phyloP scores from a whole-genome alignment of 2,888 invertebrate genomes.

The Tinea semifulvella region DNA sequence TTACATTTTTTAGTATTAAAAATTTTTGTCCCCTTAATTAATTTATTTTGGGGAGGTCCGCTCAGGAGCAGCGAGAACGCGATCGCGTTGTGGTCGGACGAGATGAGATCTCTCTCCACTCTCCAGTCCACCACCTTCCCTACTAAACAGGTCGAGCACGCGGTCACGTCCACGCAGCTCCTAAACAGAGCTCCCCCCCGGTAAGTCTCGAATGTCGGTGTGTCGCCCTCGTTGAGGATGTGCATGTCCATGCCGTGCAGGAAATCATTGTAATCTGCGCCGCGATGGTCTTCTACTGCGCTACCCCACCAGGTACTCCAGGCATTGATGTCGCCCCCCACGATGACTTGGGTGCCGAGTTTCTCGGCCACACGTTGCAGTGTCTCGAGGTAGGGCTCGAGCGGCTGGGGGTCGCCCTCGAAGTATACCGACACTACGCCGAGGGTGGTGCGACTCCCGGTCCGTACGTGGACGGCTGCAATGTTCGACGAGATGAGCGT shows the following conservation, averaged over 20 bases:
- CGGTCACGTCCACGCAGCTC: conserved; percentile 21
- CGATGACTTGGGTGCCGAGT: not conserved
- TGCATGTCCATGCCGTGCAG: conserved; percentile 20
- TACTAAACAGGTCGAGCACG: conserved; percentile 17
- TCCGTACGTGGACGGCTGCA: conserved; percentile 18
- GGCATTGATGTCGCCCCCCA: conserved; percentile 17
- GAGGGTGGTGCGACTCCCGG: conserved; percentile 15
- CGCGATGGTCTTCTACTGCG: conserved; percentile 19
- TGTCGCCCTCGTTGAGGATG: conserved; percentile 19
- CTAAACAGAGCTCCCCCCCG: conserved; percentile 16
- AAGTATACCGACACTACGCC: conserved; percentile 21
- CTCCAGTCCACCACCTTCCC: conserved; percentile 20
- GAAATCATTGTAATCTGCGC: conserved; percentile 16
- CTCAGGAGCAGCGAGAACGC: conserved; percentile 17
- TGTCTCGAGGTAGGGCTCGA: conserved; percentile 15
- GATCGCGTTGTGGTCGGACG: conserved; percentile 24
- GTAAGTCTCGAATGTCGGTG: conserved; percentile 19
- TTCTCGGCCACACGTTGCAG: not conserved
- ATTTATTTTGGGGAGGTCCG: conserved; percentile 7
- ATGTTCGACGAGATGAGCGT: conserved; percentile 22
- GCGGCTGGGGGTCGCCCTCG: conserved; percentile 20
- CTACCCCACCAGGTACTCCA: conserved; percentile 15
- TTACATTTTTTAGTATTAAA: conserved; percentile 18
- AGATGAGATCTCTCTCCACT: conserved; percentile 18
- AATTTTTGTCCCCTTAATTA: conserved; percentile 19